These are phyloP conservation scores for Sturnira hondurensis DNA, from an alignment of 2,113 vertebrate genomes.

Conservation along the genomic window DNA sequence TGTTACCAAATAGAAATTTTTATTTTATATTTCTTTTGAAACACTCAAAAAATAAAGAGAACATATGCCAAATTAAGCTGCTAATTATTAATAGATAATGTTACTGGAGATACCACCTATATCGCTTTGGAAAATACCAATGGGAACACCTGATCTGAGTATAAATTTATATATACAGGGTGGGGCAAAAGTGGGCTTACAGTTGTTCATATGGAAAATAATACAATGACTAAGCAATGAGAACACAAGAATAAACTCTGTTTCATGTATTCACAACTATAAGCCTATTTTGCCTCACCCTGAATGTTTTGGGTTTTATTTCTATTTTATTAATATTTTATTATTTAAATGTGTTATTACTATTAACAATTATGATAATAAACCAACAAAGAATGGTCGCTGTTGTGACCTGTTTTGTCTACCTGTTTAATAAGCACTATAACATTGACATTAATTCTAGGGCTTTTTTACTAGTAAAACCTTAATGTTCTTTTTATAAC, in stretches of 20 bases:
- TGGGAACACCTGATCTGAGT: not conserved
- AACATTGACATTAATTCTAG: not conserved
- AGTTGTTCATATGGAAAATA: too few species aligned
- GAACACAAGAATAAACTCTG: too few species aligned
- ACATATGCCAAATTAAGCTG: not conserved
- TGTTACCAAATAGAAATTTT: not conserved
- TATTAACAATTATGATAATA: not conserved
- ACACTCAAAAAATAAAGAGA: not conserved
- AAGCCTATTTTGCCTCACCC: too few species aligned
- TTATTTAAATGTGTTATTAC: not conserved
- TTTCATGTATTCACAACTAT: too few species aligned
- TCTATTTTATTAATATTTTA: not conserved
- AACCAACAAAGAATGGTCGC: not conserved
- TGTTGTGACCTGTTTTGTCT: not conserved
- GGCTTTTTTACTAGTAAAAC: slow-evolving; percentile 9
- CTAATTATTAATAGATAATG: not conserved
- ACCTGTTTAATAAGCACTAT: not conserved
- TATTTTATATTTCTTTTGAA: not conserved
- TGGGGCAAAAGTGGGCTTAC: too few species aligned
- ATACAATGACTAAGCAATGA: too few species aligned
- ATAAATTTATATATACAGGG: too few species aligned
- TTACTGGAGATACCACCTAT: not conserved
- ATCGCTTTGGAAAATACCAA: not conserved
- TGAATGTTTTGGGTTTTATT: not conserved
- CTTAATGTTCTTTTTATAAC: slow-evolving; percentile 36